phyloP scores from a whole-genome alignment of 2,113 vertebrate species.

The Osmerus mordax region DNA sequence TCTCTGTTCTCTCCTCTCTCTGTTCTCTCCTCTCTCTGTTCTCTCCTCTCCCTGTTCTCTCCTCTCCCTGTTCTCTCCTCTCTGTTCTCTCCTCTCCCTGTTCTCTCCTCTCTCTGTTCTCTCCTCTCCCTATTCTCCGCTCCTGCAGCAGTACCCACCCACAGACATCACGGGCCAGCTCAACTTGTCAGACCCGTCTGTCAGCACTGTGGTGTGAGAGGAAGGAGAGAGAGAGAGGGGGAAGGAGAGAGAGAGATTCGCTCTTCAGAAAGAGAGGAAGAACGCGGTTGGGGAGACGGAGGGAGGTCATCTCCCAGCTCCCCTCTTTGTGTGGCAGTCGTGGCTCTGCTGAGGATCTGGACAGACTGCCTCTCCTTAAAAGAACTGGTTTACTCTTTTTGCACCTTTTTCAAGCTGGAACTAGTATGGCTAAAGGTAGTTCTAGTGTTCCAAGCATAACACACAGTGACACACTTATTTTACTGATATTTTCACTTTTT shows the following conservation, averaged over 20 bases:
- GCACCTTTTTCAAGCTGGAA: conserved; percentile 52
- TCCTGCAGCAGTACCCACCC: conserved; percentile 94
- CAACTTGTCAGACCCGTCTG: conserved; percentile 98
- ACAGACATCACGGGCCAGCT: conserved; percentile 98
- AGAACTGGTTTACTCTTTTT: conserved; percentile 33
- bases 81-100: conserved; percentile 39
- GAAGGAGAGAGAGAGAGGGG: conserved; percentile 10
- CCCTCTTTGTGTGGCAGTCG: conserved; percentile 6
- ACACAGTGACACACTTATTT: conserved; percentile 20
- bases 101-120: conserved; percentile 15
- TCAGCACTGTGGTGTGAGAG: conserved; percentile 97
- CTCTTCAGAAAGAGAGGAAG: conserved; percentile 54
- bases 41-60: conserved; percentile 43
- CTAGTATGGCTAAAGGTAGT: conserved; percentile 42
- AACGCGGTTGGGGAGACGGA: background rate
- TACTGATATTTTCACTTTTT: conserved; percentile 34
- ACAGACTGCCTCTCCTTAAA: conserved; percentile 17
- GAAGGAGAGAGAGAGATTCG: conserved; percentile 23
- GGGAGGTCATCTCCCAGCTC: conserved; percentile 15
- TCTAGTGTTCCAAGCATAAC: conserved; percentile 56
- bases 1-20: conserved; percentile 8
- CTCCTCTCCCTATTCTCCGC: conserved; percentile 48
- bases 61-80: conserved; percentile 45
- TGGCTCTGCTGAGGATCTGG: conserved; percentile 19
- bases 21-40: conserved; percentile 12